Evolutionary conservation across 2,888 invertebrate genomes (phyloP), one percentile per base, ranked within the genome.

Genomic region (Trachelus tabidus): DNA sequence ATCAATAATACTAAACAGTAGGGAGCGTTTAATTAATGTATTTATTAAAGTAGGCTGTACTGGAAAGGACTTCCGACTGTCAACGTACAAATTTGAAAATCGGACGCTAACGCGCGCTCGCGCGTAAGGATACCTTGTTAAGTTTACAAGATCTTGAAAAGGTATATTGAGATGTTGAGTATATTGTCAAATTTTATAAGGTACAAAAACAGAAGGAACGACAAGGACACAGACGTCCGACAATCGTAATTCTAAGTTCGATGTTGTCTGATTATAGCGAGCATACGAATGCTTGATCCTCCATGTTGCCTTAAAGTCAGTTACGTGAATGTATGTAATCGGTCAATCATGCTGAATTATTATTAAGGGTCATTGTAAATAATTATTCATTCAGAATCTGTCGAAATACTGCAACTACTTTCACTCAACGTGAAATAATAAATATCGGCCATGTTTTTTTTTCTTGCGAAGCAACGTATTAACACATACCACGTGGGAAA

Each of bases 61-160:
- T 78, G 81, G 34, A 74, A 79, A 76, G 76, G 35, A 76, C 75
- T 75, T 77, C 69, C 81, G 78, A 83, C 73, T 77, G 73, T 82
- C 83, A 85, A 82, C 85, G 85, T 85, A 85, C 84, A 85, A 85
- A 85, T 83, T 79, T 81, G 81, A 84, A 56, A 56, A 56, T 56
- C 56, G 9, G 56, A 56, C 9, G 56, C 23, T 23, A 23, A 23
- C 9, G 23, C 23, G 23, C 23, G 23, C 1, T 56, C 0, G 23
- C 56, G 56, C 23, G 0, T 9, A 56, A 56, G 56, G 56, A 56
- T 56, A 56, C 23, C 56, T 56, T 56, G 56, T 56, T 56, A 56
- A 56, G 56, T 56, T 56, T 56, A 56, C 23, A 23, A 56, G 56
- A 56, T 56, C 56, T 56, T 56, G 23, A 56, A 56, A 23, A 56